phyloP scores from a whole-genome alignment of 1,140 invertebrate genomes.

The Camponotus pennsylvanicus region DNA sequence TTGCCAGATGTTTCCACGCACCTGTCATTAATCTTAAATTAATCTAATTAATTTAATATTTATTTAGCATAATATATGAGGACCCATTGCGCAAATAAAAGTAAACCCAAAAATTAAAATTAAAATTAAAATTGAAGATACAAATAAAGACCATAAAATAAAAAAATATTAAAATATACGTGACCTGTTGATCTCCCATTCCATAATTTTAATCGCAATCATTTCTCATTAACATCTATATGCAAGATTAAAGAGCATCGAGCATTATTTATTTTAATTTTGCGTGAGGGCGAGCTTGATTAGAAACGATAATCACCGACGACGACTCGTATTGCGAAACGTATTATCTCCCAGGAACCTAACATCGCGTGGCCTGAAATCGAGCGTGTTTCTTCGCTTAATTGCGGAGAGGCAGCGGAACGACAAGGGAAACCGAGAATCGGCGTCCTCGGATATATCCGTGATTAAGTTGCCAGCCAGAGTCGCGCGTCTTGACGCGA shows the following conservation, averaged over 20 bases:
- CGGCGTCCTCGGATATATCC: slow-evolving; percentile 59
- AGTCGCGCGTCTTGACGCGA: slow-evolving; percentile 58
- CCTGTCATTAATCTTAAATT: neutral
- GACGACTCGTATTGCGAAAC: slow-evolving; percentile 44
- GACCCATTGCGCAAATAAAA: too few relatives aligned
- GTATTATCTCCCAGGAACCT: slow-evolving; percentile 31
- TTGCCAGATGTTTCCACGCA: too few relatives aligned
- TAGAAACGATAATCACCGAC: slow-evolving; percentile 38
- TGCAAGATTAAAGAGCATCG: neutral
- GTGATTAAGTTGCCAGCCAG: slow-evolving; percentile 67
- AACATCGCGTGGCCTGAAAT: slow-evolving; percentile 60
- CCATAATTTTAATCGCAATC: too few relatives aligned
- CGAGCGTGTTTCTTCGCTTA: slow-evolving; percentile 59
- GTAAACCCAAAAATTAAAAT: too few relatives aligned
- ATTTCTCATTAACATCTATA: neutral
- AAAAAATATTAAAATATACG: neutral
- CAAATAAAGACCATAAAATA: too few relatives aligned
- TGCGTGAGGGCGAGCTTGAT: neutral
- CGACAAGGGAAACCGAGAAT: slow-evolving; percentile 51
- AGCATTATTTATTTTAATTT: slow-evolving; percentile 17
- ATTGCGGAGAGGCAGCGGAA: slow-evolving; percentile 38
- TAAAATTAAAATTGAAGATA: too few relatives aligned
- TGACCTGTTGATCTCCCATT: neutral
- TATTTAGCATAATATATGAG: too few relatives aligned
- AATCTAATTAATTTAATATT: neutral